A percentile compares a stretch with the other conserved stretches of the same genome.
Conservation (phyloP, 2,888 invertebrate genomes). For the Rotaria magnacalcarata region DNA sequence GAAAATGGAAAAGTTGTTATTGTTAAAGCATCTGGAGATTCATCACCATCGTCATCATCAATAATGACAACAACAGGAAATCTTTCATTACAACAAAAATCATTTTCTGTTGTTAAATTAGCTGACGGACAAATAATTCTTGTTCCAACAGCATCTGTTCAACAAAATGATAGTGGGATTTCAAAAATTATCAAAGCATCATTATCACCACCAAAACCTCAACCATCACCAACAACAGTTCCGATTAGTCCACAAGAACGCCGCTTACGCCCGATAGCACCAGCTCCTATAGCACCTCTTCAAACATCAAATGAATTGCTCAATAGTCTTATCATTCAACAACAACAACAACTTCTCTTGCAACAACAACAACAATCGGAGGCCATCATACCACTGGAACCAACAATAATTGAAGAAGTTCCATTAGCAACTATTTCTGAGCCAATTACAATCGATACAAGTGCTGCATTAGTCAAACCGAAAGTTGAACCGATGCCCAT, state of each 20-base stretch:
- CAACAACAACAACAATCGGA: neutral
- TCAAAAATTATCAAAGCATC: neutral
- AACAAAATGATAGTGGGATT: conserved; percentile 4
- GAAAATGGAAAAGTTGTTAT: conserved; percentile 35
- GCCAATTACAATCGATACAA: neutral
- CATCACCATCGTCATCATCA: no score
- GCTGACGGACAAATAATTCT: conserved; percentile 35
- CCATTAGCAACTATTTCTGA: neutral
- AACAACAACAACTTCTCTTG: neutral
- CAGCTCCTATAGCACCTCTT: neutral
- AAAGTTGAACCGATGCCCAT: neutral
- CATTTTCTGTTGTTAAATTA: conserved; percentile 33
- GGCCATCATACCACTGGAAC: neutral
- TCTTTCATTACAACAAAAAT: conserved; percentile 16
- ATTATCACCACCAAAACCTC: neutral
- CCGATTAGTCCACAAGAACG: conserved; percentile 23
- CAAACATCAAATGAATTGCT: neutral
- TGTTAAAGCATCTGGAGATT: neutral
- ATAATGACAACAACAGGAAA: neutral
- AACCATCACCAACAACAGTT: neutral
- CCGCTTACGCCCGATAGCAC: conserved; percentile 14
- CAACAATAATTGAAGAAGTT: neutral
- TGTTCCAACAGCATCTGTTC: neutral
- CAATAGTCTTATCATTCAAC: neutral
- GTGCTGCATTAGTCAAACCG: neutral